Evolutionary conservation across 2,888 invertebrate species (phyloP), one percentile per base, ranked within the genome.

Genomic region (Diadegma fenestrale): DNA sequence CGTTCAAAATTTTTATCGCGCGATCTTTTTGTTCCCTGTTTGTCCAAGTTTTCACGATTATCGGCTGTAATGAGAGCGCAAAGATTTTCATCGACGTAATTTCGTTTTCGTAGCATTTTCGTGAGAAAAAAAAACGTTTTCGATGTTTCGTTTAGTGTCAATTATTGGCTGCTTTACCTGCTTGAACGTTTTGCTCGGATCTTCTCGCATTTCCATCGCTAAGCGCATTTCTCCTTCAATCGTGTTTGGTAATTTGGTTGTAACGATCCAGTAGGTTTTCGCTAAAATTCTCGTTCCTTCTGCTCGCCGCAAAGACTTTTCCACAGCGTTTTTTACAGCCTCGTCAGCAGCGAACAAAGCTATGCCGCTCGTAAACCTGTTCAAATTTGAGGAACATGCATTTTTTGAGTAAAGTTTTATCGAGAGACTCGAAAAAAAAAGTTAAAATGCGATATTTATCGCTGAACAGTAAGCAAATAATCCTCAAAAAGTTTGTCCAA

Each of bases 301-400:
- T 8, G 87, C 84, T 61, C 83, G 83, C 0, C 0, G 7, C 12
- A 82, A 8, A 2, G 89, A 81, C 37, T 82, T 75, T 14, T 76
- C 41, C 8, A 92, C n/a, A 0, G 82, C 81, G 0, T 80, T 3
- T 19, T 76, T 19, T 7, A 89, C 51, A 5, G 63, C 43, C 0
- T 79, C 0, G 30, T 87, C 41, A 7, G 84, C 86, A 12, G 89
- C 88, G 7, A 92, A 85, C 22, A 92, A 41, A n/a, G 86, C 76
- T 26, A 90, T 26, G 2, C 92, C 92, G 30, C 86, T 88, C 51
- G 87, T 89, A 48, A 88, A 91, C 61, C 92, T 92, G 71, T 33
- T 54, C 14, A 69, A 30, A 71, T n/a, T 6, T 26, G 37, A 66
- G 7, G 66, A 69, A 69, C 7, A 33, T 1, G 19, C 14, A 10